Conservation (phyloP, 1,140 invertebrate species). For the Leucophenga varia region DNA sequence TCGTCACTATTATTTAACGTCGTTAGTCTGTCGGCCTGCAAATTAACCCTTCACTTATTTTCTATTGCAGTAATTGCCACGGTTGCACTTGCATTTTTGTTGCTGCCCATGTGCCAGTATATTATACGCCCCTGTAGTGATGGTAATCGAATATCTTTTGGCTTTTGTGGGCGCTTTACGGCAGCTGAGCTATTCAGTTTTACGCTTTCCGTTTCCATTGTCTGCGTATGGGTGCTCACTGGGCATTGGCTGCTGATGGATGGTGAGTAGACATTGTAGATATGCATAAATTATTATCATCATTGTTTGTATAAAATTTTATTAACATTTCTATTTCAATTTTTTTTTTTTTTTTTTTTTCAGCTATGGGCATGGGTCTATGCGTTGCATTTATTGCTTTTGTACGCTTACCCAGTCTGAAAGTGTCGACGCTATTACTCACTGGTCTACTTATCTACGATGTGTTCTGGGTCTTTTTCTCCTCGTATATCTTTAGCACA, state of each 20-base stretch:
- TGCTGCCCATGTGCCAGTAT: slow-evolving; percentile 97
- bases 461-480: slow-evolving; percentile 99
- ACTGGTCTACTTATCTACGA: slow-evolving; percentile 95
- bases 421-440: slow-evolving; percentile 92
- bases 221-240: slow-evolving; percentile 95
- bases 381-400: slow-evolving; percentile 98
- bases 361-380: slow-evolving; percentile 92
- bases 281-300: slow-evolving; percentile 15
- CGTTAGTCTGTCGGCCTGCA: slow-evolving; percentile 2
- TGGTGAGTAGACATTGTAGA: slow-evolving; percentile 67
- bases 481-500: slow-evolving; percentile 96
- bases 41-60: neutral
- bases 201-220: slow-evolving; percentile 87
- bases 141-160: slow-evolving; percentile 87
- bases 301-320: neutral
- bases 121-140: slow-evolving; percentile 86
- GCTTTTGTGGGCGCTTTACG: slow-evolving; percentile 86
- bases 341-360: slow-evolving; percentile 25
- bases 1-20: neutral
- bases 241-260: slow-evolving; percentile 98
- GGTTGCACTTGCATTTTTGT: slow-evolving; percentile 90
- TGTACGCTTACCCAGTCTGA: slow-evolving; percentile 91
- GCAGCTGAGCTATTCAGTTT: slow-evolving; percentile 92
- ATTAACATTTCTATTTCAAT: neutral
- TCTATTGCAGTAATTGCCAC: slow-evolving; percentile 83